Evolutionary conservation across 2,113 vertebrate genomes (phyloP).

Genomic region (Azemiops feae): DNA sequence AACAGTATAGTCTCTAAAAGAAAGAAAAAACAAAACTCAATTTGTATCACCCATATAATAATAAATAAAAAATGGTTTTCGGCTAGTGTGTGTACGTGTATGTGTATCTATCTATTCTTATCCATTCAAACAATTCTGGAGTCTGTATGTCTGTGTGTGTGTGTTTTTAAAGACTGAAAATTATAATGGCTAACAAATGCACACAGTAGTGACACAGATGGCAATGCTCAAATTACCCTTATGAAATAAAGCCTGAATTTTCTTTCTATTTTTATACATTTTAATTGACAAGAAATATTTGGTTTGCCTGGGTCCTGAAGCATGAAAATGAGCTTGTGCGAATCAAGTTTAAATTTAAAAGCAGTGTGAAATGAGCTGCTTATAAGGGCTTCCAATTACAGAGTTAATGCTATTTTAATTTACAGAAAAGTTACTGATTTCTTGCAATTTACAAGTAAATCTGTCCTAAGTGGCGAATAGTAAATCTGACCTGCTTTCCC

Average conservation of each 20-base stretch:
- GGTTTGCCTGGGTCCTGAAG: conserved; percentile 41
- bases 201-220: conserved; percentile 52
- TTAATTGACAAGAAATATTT: conserved; percentile 51
- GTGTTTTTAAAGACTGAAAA: conserved; percentile 29
- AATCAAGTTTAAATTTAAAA: conserved; percentile 45
- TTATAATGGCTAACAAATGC: conserved; percentile 37
- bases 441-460: not conserved
- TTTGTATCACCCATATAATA: not conserved
- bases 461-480: not conserved
- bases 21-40: not conserved
- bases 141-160: conserved; percentile 20
- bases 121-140: conserved; percentile 46
- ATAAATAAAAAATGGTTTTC: not conserved
- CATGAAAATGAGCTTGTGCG: conserved; percentile 33
- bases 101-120: not conserved
- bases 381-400: conserved; percentile 37
- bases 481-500: not conserved
- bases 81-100: not conserved
- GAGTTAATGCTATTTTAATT: not conserved
- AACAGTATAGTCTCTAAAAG: not conserved
- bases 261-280: conserved; percentile 37
- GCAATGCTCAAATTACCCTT: conserved; percentile 46
- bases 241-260: conserved; percentile 28
- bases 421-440: not conserved
- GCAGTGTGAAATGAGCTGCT: conserved; percentile 32